These are phyloP conservation scores for Oncorhynchus masou DNA, from an alignment of 2,113 vertebrate genomes.

Conservation along the genomic window DNA sequence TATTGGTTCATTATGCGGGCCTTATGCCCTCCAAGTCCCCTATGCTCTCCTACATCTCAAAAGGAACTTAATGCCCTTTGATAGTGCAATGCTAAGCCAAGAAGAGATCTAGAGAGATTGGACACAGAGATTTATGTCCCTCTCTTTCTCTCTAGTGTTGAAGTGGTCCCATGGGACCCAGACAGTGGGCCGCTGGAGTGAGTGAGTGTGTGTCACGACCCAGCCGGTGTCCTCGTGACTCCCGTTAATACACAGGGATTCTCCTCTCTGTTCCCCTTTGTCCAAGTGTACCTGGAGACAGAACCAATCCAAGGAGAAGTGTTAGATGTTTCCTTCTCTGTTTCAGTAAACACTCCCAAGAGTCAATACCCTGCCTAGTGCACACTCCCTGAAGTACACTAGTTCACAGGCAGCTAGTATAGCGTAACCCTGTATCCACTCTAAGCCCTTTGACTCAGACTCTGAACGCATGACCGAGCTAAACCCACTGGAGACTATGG, in stretches of 20 bases:
- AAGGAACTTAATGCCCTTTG: too few relatives aligned
- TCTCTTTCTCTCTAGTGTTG: background rate
- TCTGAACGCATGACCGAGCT: too few relatives aligned
- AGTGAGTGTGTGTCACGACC: too few relatives aligned
- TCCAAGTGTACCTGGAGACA: background rate
- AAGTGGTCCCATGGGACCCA: too few relatives aligned
- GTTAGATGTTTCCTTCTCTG: background rate
- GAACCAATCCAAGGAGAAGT: background rate
- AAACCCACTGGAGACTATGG: too few relatives aligned
- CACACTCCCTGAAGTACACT: background rate
- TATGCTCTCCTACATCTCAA: background rate
- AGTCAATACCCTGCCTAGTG: too few relatives aligned
- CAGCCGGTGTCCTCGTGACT: too few relatives aligned
- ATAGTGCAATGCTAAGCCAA: too few relatives aligned
- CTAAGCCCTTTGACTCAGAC: background rate
- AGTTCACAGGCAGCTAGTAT: background rate
- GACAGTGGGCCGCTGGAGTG: too few relatives aligned
- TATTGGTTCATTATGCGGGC: conserved; percentile 19
- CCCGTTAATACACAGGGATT: too few relatives aligned
- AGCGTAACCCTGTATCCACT: too few relatives aligned
- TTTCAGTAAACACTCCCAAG: background rate
- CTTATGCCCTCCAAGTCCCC: background rate
- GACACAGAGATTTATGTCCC: background rate
- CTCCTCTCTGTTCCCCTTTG: background rate
- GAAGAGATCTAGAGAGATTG: too few relatives aligned